Evolutionary conservation across 1,140 invertebrate genomes (phyloP), one percentile per base, ranked within the genome.

Genomic region (Cherax destructor): DNA sequence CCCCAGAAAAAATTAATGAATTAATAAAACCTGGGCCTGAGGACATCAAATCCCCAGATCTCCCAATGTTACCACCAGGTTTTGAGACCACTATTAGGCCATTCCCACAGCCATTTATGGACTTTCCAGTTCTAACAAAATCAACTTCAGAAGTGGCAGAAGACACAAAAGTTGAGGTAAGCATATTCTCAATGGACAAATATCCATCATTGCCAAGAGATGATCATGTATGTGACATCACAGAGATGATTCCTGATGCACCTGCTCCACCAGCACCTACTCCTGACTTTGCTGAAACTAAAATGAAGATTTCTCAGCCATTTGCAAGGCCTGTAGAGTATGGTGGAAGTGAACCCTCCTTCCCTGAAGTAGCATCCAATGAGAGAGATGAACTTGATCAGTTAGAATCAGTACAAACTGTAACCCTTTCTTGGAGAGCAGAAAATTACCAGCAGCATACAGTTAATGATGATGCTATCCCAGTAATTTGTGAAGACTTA

Each of bases 251-350:
- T 10, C 79, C 69, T 50, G n/a, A 47, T 59, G 81, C 88, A 49
- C 88, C 88, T 59, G 10, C 80, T 41, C 72, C 56, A 49, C 88
- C 88, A n/a, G 88, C 72, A 47, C 80, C 88, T 77, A 5, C 30
- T 50, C 88, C 88, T n/a, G 74, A 83, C 61, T 84, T 84, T 80
- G 88, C 72, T 61, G 79, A 83, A n/a, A 16, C 56, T 10, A 16
- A 65, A 89, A 65, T 18, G 69, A 18, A 65, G 18, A 49, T n/a
- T 30, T 21, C 11, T 65, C 13, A 65, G 61, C 61, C 86, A 24
- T 89, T 89, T 83, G 80, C 87, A 83, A 72, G 41, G 9, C 88
- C 80, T 30, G 3, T 77, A 21, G 88, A 90, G 56, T 90, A 84
- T 84, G 88, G 56, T 47, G 69, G 41, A 56, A 18, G 18, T 61